phyloP scores from a whole-genome alignment of 2,888 invertebrate species.

The Eupithecia insigniata region DNA sequence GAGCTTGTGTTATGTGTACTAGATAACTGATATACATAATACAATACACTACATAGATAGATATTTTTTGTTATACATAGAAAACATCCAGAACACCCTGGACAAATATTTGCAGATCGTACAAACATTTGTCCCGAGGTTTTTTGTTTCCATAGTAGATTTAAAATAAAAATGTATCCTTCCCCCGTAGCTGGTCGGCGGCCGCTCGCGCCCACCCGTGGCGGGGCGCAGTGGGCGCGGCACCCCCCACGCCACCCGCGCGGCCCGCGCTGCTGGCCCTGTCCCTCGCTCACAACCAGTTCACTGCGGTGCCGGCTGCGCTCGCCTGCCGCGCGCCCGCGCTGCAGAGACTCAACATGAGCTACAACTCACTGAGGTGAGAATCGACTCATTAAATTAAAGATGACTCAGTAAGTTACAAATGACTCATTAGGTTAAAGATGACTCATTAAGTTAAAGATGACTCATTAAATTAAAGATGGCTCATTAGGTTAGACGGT shows the following conservation, averaged over 20 bases:
- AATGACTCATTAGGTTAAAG: neutral
- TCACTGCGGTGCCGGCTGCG: slow-evolving; percentile 93
- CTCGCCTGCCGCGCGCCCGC: slow-evolving; percentile 95
- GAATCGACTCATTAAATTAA: neutral
- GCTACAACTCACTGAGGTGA: slow-evolving; percentile 32
- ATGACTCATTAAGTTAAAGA: neutral
- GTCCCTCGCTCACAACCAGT: slow-evolving; percentile 95
- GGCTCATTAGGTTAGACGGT: neutral
- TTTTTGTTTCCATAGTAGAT: no score
- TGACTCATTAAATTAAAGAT: neutral
- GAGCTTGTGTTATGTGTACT: no score
- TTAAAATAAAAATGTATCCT: no score
- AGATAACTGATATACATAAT: no score
- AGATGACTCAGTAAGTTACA: neutral
- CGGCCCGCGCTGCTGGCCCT: slow-evolving; percentile 87
- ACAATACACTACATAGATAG: no score
- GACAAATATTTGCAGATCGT: no score
- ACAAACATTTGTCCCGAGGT: no score
- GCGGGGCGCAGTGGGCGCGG: slow-evolving; percentile 78
- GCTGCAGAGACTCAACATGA: slow-evolving; percentile 79
- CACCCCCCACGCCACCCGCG: slow-evolving; percentile 42
- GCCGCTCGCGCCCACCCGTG: slow-evolving; percentile 91
- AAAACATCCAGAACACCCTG: no score
- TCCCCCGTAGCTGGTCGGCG: slow-evolving; percentile 80
- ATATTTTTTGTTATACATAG: no score